phyloP scores from a whole-genome alignment of 2,797 vertebrate species.

The Xenopus petersii region DNA sequence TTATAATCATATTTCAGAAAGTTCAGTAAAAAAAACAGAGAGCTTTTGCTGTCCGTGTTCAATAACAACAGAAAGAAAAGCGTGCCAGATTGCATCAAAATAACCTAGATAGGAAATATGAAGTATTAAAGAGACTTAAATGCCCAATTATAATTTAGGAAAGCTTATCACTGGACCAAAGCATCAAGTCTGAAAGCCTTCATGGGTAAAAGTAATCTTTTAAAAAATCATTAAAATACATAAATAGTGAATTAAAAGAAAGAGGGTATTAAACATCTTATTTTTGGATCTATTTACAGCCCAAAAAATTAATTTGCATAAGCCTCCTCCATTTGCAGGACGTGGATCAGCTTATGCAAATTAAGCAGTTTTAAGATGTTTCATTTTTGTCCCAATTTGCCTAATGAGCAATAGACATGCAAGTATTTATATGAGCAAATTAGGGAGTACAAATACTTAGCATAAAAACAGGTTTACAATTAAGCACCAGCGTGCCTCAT shows the following conservation, averaged over 20 bases:
- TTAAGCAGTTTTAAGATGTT: conserved; percentile 48
- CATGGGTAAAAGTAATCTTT: conserved; percentile 3
- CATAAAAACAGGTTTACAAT: conserved; percentile 51
- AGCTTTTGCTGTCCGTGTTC: too few species aligned
- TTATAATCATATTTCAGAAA: too few species aligned
- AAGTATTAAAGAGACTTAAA: conserved; percentile 9
- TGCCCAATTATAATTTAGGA: background rate
- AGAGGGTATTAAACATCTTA: conserved; percentile 34
- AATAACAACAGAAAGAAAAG: background rate
- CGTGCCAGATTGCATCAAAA: background rate
- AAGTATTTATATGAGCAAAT: conserved; percentile 51
- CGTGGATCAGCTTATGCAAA: conserved; percentile 46
- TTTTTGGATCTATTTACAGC: conserved; percentile 19
- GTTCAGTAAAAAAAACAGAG: too few species aligned
- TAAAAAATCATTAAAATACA: conserved; percentile 1
- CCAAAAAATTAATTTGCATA: conserved; percentile 48
- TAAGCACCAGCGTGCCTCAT: conserved; percentile 44
- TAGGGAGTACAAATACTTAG: conserved; percentile 49
- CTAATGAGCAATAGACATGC: conserved; percentile 50
- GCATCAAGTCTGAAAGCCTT: background rate
- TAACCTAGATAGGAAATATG: background rate
- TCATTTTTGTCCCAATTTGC: conserved; percentile 47
- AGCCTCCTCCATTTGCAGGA: conserved; percentile 39
- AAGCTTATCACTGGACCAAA: background rate
- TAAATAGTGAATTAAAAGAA: conserved; percentile 21